Evolutionary conservation across 64 coral and sea anemone species (phyloP), one percentile per base, ranked within the genome.

Genomic region (Astreopora myriophthalma): DNA sequence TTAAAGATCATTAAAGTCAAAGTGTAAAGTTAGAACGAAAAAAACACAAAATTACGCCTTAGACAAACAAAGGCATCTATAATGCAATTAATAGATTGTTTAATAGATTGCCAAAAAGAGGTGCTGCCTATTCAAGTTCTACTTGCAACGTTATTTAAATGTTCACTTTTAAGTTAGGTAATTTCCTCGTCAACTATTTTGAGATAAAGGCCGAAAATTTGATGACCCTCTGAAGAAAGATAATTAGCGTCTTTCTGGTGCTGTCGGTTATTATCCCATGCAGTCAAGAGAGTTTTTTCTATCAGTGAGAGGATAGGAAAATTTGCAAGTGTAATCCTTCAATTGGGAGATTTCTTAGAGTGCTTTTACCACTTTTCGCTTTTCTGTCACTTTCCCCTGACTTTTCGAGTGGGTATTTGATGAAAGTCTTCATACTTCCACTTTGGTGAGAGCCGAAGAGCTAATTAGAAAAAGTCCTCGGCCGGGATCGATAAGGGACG

Each of bases 41-140:
- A 83, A 26, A 76, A 9, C 33, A 83, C 57, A 25, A 14, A 60
- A 26, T 14, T 38, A 64, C 17, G n/a, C 79, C 22, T 31, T 34
- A 9, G 51, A 36, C 30, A 83, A 83, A 64, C 55, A 64, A 62
- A 65, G 29, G 3, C n/a, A 63, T 38, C 34, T 82, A 25, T 82
- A 65, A 83, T 83, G 34, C 58, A 61, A 83, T 83, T 83, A 65
- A 64, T 3, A 65, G n/a, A 65, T 61, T 71, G 8, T 14, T n/a
- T n/a, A n/a, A n/a, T n/a, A n/a, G n/a, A n/a, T n/a, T n/a, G n/a
- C n/a, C n/a, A n/a, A n/a, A n/a, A n/a, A n/a, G n/a, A n/a, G n/a
- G n/a, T n/a, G n/a, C n/a, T n/a, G n/a, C n/a, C n/a, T n/a, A n/a
- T n/a, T n/a, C n/a, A n/a, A n/a, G n/a, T n/a, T n/a, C n/a, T n/a